phyloP scores from a whole-genome alignment of 1,140 invertebrate genomes.

The Dendrolimus punctatus region DNA sequence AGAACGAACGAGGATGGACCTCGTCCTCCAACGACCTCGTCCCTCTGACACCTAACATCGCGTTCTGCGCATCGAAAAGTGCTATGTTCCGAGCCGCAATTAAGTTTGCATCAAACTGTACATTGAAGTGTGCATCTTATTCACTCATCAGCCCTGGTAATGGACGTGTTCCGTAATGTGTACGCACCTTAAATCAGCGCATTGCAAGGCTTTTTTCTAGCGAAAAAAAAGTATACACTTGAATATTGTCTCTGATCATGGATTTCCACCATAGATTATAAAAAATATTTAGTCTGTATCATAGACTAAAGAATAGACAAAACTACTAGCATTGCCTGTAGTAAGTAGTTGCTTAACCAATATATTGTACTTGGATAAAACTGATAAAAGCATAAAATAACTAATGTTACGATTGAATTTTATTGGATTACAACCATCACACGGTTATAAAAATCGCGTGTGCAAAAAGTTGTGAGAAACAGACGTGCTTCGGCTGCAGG shows the following conservation, averaged over 20 bases:
- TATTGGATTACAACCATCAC: slow-evolving; percentile 50
- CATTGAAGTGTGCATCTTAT: too few relatives aligned
- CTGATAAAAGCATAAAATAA: slow-evolving; percentile 57
- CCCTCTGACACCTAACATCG: too few relatives aligned
- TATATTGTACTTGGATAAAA: slow-evolving; percentile 60
- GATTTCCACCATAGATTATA: slow-evolving; percentile 13
- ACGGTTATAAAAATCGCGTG: slow-evolving; percentile 43
- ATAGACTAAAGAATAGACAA: slow-evolving; percentile 59
- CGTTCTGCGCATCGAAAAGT: too few relatives aligned
- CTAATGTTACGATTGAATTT: slow-evolving; percentile 67
- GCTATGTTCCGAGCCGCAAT: too few relatives aligned
- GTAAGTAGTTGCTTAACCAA: slow-evolving; percentile 55
- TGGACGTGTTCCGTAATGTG: too few relatives aligned
- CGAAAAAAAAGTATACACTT: too few relatives aligned
- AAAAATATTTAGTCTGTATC: slow-evolving; percentile 24
- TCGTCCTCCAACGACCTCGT: too few relatives aligned
- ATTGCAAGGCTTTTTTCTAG: too few relatives aligned
- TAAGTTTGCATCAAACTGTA: too few relatives aligned
- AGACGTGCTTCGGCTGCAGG: slow-evolving; percentile 56
- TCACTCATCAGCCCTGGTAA: too few relatives aligned
- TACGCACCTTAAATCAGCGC: too few relatives aligned
- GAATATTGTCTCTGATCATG: not conserved
- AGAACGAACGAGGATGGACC: too few relatives aligned
- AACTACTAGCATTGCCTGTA: slow-evolving; percentile 66
- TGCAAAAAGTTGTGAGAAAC: slow-evolving; percentile 60